Evolutionary conservation across 2,888 invertebrate genomes (phyloP).

Genomic region (Phalera bucephala): DNA sequence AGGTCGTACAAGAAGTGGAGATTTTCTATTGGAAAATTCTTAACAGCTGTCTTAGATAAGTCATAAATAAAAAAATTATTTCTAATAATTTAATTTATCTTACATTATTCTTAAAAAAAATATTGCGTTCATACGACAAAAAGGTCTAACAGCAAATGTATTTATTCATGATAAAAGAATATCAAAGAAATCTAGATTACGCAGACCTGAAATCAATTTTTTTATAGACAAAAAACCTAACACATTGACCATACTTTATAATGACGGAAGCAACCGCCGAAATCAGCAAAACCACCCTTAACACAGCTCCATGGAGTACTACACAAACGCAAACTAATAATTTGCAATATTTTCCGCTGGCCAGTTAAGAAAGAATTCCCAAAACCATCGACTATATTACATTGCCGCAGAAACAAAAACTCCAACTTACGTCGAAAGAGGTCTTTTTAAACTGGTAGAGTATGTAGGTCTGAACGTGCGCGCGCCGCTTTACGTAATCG

Average conservation of each 20-base stretch:
- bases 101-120: too few species aligned
- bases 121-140: too few species aligned
- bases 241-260: slow-evolving; percentile 33
- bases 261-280: slow-evolving; percentile 12
- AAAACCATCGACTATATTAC: slow-evolving; percentile 13
- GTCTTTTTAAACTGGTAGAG: slow-evolving; percentile 32
- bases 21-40: too few species aligned
- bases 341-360: slow-evolving; percentile 34
- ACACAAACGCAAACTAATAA: slow-evolving; percentile 12
- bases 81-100: too few species aligned
- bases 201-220: slow-evolving; percentile 49
- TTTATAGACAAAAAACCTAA: slow-evolving; percentile 39
- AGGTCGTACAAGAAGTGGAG: too few species aligned
- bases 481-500: slow-evolving; percentile 76
- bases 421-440: slow-evolving; percentile 19
- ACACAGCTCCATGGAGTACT: slow-evolving; percentile 2
- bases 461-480: slow-evolving; percentile 61
- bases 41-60: too few species aligned
- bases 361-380: slow-evolving; percentile 38
- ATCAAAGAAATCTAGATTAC: slow-evolving; percentile 34
- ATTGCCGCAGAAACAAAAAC: slow-evolving; percentile 9
- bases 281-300: slow-evolving; percentile 20
- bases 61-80: too few species aligned
- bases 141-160: too few species aligned
- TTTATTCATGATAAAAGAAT: too few species aligned